phyloP scores from a whole-genome alignment of 2,888 invertebrate species.

The Himalopsyche anomala region DNA sequence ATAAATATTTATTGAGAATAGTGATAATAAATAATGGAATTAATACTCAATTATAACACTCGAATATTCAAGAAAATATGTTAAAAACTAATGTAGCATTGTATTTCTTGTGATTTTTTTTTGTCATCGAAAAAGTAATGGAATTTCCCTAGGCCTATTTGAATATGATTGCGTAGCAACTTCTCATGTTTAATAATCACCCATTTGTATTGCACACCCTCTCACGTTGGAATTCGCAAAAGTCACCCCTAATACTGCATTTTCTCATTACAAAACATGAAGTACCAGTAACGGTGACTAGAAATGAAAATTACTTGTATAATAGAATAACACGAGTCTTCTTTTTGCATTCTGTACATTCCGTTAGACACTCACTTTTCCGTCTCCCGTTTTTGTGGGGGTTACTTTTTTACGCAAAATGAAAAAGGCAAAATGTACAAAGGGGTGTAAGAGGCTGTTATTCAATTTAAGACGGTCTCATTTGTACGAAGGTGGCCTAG shows the following conservation, averaged over 20 bases:
- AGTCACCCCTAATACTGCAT: constrained; percentile 16
- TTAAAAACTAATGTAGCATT: too few species aligned
- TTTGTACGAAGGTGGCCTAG: constrained; percentile 26
- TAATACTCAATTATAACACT: too few species aligned
- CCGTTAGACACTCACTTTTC: constrained; percentile 9
- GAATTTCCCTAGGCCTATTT: not conserved
- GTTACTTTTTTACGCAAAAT: not conserved
- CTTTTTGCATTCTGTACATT: constrained; percentile 27
- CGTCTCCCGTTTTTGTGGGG: not conserved
- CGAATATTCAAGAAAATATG: too few species aligned
- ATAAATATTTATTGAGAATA: too few species aligned
- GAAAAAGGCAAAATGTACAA: constrained; percentile 41
- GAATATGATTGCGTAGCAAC: not conserved
- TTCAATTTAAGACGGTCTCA: constrained; percentile 39
- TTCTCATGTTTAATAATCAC: constrained; percentile 21
- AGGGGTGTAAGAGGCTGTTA: constrained; percentile 36
- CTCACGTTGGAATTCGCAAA: not conserved
- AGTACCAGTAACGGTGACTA: constrained; percentile 26
- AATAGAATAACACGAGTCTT: constrained; percentile 32
- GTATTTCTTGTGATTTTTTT: too few species aligned
- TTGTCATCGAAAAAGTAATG: not conserved
- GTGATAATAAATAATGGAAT: too few species aligned
- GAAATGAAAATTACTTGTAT: constrained; percentile 12
- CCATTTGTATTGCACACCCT: constrained; percentile 2
- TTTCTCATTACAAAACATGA: constrained; percentile 25